Conservation (phyloP, 2,113 vertebrate species). For the Podarcis cretensis region DNA sequence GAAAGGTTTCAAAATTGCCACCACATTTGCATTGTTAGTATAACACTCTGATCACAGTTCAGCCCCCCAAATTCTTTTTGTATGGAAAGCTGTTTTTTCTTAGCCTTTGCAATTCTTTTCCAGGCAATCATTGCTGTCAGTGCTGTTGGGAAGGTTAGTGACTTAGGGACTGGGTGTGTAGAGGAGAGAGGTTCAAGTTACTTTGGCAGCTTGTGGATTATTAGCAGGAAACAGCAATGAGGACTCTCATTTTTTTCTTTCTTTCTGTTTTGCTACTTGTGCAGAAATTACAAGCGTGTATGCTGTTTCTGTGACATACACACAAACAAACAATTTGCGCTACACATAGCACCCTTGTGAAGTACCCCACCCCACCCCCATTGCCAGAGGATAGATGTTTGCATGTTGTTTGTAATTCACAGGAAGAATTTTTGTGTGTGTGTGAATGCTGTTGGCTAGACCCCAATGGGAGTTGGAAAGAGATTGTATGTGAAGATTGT, state of each 20-base stretch:
- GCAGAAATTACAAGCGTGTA: constrained; percentile 10
- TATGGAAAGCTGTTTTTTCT: constrained; percentile 48
- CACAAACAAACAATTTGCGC: neutral
- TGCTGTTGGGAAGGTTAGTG: constrained; percentile 53
- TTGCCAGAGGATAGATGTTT: neutral
- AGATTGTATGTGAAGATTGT: neutral
- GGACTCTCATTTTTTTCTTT: constrained; percentile 40
- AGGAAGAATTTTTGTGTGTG: neutral
- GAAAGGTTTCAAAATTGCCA: constrained; percentile 12
- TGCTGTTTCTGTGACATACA: neutral
- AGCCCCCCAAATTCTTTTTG: constrained; percentile 38
- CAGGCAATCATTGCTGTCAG: constrained; percentile 60
- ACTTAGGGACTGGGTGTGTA: constrained; percentile 73
- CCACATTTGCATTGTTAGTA: constrained; percentile 38
- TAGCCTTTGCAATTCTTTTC: constrained; percentile 65
- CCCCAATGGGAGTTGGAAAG: constrained; percentile 4
- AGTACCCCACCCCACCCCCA: neutral
- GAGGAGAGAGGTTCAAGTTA: constrained; percentile 57
- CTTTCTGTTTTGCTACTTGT: neutral
- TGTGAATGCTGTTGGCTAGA: neutral
- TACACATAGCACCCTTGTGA: neutral
- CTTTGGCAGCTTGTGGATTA: constrained; percentile 58
- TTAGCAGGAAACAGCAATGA: constrained; percentile 54
- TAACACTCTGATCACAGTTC: constrained; percentile 46
- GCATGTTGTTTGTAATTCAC: neutral